A percentile compares a stretch with the other conserved stretches of the same genome.
phyloP scores from a whole-genome alignment of 2,113 vertebrate species.

The Channa argus region DNA sequence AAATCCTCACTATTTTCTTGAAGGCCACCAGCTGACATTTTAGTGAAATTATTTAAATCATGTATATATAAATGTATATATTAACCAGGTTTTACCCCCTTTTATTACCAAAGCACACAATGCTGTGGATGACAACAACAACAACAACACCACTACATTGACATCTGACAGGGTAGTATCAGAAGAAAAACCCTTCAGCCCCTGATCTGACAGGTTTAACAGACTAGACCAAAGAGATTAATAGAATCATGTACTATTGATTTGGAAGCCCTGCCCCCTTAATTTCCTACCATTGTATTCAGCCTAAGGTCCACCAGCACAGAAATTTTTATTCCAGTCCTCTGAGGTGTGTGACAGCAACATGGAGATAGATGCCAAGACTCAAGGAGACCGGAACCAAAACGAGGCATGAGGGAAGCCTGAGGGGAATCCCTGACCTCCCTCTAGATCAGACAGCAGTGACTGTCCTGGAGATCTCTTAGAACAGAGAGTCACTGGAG shows the following conservation, averaged over 20 bases:
- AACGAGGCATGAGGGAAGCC: slow-evolving; percentile 6
- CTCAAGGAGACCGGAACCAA: slow-evolving; percentile 35
- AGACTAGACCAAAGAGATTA: slow-evolving; percentile 19
- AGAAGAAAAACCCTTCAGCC: slow-evolving; percentile 31
- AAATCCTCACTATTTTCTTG: slow-evolving; percentile 58
- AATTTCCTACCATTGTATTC: slow-evolving; percentile 3
- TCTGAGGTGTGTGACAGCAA: slow-evolving; percentile 43
- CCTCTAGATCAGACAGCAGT: slow-evolving; percentile 40
- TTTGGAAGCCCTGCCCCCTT: slow-evolving; percentile 57
- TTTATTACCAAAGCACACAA: slow-evolving; percentile 48
- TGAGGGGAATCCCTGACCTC: slow-evolving; percentile 22
- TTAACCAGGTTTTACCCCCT: slow-evolving; percentile 36
- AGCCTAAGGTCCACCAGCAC: slow-evolving; percentile 27
- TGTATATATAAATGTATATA: slow-evolving; percentile 65
- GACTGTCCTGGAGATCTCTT: slow-evolving; percentile 68
- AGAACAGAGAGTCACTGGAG: slow-evolving; percentile 72
- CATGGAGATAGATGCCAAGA: slow-evolving; percentile 14
- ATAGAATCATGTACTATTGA: slow-evolving; percentile 10
- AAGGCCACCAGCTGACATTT: slow-evolving; percentile 77
- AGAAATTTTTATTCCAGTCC: slow-evolving; percentile 17
- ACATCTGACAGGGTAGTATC: slow-evolving; percentile 38
- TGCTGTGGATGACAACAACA: slow-evolving; percentile 38
- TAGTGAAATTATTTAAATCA: slow-evolving; percentile 59
- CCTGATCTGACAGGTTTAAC: slow-evolving; percentile 21
- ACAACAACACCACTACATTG: slow-evolving; percentile 28